Evolutionary conservation across 2,113 vertebrate genomes (phyloP).

Genomic region (human): DNA sequence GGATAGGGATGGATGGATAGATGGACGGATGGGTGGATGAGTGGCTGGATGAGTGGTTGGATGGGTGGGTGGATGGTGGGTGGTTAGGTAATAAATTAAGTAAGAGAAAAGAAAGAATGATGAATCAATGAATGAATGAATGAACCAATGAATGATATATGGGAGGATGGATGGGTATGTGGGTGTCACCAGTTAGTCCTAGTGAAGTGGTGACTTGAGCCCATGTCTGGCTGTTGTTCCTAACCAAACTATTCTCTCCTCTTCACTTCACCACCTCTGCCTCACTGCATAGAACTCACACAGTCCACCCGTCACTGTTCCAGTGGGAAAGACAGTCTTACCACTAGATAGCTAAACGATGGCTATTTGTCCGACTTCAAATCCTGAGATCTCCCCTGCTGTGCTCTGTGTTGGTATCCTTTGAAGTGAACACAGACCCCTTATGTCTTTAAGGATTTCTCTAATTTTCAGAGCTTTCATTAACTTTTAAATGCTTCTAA

Average conservation of each 20-base stretch:
- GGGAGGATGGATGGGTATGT: too few species aligned
- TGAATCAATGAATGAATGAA: too few species aligned
- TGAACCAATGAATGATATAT: too few species aligned
- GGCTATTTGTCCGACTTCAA: background rate
- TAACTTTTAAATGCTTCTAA: background rate
- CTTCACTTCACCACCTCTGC: rapidly evolving
- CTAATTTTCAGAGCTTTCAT: background rate
- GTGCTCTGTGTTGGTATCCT: background rate
- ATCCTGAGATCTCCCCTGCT: background rate
- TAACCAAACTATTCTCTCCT: rapidly evolving
- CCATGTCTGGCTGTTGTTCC: background rate
- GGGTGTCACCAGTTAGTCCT: background rate
- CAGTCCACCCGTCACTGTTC: background rate
- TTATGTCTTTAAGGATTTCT: background rate
- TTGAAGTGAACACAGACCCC: rapidly evolving
- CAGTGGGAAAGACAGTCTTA: background rate
- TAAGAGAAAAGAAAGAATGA: too few species aligned
- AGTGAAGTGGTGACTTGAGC: background rate
- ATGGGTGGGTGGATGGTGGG: too few species aligned
- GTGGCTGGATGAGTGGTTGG: too few species aligned
- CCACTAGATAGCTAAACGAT: background rate
- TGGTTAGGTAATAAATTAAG: too few species aligned
- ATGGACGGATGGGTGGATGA: too few species aligned
- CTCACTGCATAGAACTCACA: background rate
- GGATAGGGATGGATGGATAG: too few species aligned